Conservation (phyloP, 2,888 invertebrate species). For the Agonum fuliginosum region DNA sequence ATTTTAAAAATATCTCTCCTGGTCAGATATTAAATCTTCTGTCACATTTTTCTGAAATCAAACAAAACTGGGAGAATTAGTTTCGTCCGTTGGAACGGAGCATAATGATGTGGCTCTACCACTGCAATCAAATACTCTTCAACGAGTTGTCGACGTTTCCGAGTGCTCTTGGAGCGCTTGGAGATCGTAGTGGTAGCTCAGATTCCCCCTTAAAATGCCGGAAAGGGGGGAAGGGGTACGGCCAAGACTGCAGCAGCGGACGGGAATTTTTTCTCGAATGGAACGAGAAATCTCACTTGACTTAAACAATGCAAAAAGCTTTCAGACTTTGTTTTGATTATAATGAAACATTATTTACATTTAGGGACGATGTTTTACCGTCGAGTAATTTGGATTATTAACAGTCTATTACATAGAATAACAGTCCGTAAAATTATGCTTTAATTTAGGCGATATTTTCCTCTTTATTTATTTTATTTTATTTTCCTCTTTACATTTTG, state of each 20-base stretch:
- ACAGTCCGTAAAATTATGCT: too few species aligned
- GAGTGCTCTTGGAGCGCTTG: background rate
- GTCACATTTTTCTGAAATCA: slow-evolving; percentile 38
- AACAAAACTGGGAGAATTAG: slow-evolving; percentile 20
- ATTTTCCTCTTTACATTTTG: too few species aligned
- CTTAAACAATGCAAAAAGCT: background rate
- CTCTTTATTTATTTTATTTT: too few species aligned
- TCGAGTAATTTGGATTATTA: too few species aligned
- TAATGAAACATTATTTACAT: too few species aligned
- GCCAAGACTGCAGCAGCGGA: background rate
- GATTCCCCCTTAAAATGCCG: background rate
- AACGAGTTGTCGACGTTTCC: slow-evolving; percentile 10
- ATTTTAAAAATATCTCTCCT: slow-evolving; percentile 18
- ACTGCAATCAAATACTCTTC: slow-evolving; percentile 41
- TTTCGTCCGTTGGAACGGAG: background rate
- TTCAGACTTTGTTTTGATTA: background rate
- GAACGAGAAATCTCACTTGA: too few species aligned
- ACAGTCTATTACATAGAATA: too few species aligned
- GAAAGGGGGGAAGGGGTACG: background rate
- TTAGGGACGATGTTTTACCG: too few species aligned
- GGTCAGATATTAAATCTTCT: slow-evolving; percentile 28
- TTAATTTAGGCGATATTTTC: too few species aligned
- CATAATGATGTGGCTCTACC: slow-evolving; percentile 39
- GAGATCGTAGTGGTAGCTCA: too few species aligned
- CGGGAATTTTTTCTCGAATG: too few species aligned